A percentile compares a stretch with the other conserved stretches of the same genome.
Conservation (phyloP, 2,888 invertebrate species). For the Hedya salicella region DNA sequence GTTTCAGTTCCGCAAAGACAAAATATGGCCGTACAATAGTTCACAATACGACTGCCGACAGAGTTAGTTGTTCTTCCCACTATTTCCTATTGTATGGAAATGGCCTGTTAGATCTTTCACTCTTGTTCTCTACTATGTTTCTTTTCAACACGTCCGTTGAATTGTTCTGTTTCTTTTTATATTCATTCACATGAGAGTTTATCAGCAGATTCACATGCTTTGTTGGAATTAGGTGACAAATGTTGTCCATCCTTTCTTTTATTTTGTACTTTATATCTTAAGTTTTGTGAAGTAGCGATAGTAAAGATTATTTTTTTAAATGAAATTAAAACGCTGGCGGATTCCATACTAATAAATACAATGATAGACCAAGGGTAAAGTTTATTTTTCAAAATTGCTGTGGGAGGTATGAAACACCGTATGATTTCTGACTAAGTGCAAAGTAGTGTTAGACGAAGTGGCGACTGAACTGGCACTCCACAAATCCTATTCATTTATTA, state of each 20-base stretch:
- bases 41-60: slow-evolving; percentile 33
- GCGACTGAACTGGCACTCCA: not conserved
- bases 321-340: too few relatives aligned
- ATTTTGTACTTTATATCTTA: not conserved
- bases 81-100: slow-evolving; percentile 60
- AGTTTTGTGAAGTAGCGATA: too few relatives aligned
- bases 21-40: slow-evolving; percentile 35
- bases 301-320: too few relatives aligned
- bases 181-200: slow-evolving; percentile 10
- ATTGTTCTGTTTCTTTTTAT: slow-evolving; percentile 13
- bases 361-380: too few relatives aligned
- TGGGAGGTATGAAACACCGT: too few relatives aligned
- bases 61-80: slow-evolving; percentile 51
- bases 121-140: slow-evolving; percentile 31
- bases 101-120: slow-evolving; percentile 45
- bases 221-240: not conserved
- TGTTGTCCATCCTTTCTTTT: not conserved
- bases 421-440: not conserved
- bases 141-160: slow-evolving; percentile 33
- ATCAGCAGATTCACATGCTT: not conserved
- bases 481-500: not conserved
- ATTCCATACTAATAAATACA: too few relatives aligned
- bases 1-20: slow-evolving; percentile 16
- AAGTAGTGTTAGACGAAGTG: not conserved
- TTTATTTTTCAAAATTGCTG: too few relatives aligned